These are phyloP conservation scores for Isoperla grammatica DNA, from an alignment of 2,888 invertebrate genomes.

Conservation along the genomic window DNA sequence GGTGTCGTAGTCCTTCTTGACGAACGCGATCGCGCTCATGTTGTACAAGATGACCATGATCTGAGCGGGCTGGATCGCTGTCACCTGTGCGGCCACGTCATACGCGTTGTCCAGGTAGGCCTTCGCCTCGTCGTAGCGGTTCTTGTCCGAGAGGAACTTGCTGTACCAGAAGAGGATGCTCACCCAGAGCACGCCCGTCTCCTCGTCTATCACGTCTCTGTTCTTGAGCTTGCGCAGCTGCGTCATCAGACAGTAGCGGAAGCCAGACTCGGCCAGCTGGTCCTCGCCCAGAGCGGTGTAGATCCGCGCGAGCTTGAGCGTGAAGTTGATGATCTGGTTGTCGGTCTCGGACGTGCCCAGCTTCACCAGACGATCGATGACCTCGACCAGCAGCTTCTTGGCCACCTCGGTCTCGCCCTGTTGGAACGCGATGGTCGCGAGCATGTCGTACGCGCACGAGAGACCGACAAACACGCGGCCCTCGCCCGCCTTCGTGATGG, in stretches of 20 bases:
- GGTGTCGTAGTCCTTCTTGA: constrained; percentile 41
- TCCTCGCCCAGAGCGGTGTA: constrained; percentile 41
- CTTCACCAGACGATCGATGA: constrained; percentile 43
- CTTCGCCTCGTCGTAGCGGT: constrained; percentile 39
- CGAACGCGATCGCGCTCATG: constrained; percentile 39
- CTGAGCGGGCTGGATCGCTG: constrained; percentile 43
- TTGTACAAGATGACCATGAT: constrained; percentile 47
- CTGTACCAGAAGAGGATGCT: constrained; percentile 47
- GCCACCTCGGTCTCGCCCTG: constrained; percentile 43
- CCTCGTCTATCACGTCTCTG: constrained; percentile 41
- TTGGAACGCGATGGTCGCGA: constrained; percentile 43
- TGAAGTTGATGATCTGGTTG: constrained; percentile 43
- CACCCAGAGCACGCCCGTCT: constrained; percentile 44
- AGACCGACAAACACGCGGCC: constrained; percentile 40
- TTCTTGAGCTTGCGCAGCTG: constrained; percentile 41
- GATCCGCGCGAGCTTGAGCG: constrained; percentile 44
- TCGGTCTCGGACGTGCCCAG: constrained; percentile 41
- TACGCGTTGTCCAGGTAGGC: constrained; percentile 42
- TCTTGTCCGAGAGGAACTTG: constrained; percentile 41
- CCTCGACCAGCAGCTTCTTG: constrained; percentile 42
- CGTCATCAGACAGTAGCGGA: constrained; percentile 41
- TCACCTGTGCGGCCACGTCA: constrained; percentile 42
- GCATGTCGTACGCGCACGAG: constrained; percentile 44
- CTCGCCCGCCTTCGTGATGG: constrained; percentile 43
- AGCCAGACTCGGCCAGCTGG: constrained; percentile 45